Evolutionary conservation across 2,113 vertebrate genomes (phyloP), one percentile per base, ranked within the genome.

Genomic region (Phrynosoma blainvillii): DNA sequence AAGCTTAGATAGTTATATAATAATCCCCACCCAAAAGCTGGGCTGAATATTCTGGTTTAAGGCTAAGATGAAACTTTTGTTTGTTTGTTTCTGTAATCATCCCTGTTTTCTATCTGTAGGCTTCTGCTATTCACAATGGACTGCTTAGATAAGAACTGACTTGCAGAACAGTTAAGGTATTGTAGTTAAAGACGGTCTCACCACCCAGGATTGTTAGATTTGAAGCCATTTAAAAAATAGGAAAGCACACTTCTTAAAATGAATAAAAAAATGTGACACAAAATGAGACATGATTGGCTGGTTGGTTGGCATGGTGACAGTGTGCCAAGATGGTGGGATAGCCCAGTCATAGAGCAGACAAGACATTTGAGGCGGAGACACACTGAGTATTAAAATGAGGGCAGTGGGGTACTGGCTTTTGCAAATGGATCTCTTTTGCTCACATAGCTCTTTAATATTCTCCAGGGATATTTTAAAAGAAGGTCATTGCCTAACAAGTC

Each of bases 391-490:
- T 82, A 79, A 36, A 87, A 2, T 0, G 0, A 59, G 84, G 82
- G 77, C 12, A 88, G 84, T 78, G 23, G 56, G 65, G 2, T 23
- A 36, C 27, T 80, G 47, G 18, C n/a, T 36, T 70, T 25, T 21
- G 62, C 62, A 36, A 87, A 89, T 0, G 10, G 73, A 93, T 75
- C 73, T 36, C 10, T 75, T 83, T 66, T 71, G 1, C 30, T 85
- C 84, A 76, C 76, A 7, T 23, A 91, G 84, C 89, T 93, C 83
- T 89, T 92, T 87, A 89, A 30, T 7, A 92, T 90, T 92, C 88
- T 85, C 84, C 62, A 42, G 0, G 2, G 89, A 8, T 0, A 1
- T 84, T 81, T 86, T 54, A 5, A 59, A 84, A 90, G 90, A 91
- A 83, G 81, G 89, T 42, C 54, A 59, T 87, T 95, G 90, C 88